Conservation (phyloP, 2,797 vertebrate genomes). For the Tarsius wallacei region DNA sequence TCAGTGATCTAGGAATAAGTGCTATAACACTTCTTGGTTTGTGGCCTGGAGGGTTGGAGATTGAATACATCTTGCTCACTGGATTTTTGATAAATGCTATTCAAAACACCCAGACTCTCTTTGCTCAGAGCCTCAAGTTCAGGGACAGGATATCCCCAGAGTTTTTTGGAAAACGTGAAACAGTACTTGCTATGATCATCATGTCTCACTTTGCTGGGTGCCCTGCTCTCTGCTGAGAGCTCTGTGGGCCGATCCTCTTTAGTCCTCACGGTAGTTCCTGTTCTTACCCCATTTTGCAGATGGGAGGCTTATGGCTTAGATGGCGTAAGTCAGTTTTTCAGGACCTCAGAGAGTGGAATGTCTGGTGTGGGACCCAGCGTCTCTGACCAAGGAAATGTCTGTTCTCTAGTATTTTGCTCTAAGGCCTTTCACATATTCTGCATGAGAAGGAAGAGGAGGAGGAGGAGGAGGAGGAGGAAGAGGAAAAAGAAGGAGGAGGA, state of each 20-base stretch:
- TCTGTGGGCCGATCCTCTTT: not conserved
- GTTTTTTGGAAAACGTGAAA: not conserved
- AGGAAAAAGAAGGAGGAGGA: not conserved
- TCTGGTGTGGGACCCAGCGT: not conserved
- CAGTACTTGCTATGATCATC: not conserved
- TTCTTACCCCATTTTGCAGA: not conserved
- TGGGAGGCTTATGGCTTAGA: not conserved
- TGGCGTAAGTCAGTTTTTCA: not conserved
- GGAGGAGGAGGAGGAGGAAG: not conserved
- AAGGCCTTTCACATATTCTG: not conserved
- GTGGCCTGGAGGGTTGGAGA: not conserved
- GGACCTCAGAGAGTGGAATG: not conserved
- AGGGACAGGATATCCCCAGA: not conserved
- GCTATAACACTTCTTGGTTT: constrained; percentile 40
- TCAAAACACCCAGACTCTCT: not conserved
- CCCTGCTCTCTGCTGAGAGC: not conserved
- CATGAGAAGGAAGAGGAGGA: not conserved
- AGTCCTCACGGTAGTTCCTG: not conserved
- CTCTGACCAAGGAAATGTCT: not conserved
- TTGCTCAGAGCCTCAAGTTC: not conserved
- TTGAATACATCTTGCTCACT: not conserved
- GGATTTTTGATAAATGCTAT: constrained; percentile 51
- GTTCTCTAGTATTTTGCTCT: not conserved
- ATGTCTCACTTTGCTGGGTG: not conserved
- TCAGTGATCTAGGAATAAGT: not conserved